Base-by-base conservation (phyloP, 2,888 invertebrate genomes). In the Pocota personata region DNA sequence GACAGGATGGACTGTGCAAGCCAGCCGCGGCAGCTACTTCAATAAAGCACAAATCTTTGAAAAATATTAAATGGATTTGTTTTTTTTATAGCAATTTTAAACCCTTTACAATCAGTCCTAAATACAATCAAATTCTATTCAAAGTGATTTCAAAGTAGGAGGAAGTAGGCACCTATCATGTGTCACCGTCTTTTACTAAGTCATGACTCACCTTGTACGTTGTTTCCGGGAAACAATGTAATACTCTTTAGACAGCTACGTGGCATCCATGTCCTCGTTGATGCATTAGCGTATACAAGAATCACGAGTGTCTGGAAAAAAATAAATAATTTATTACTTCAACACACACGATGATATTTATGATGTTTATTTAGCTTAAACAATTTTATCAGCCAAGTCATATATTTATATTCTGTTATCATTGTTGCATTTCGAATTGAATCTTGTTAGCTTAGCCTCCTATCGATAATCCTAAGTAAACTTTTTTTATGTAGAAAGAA, bases 241-340 rank as follows among this genome's bases (percentile, higher is more conserved):
- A 64, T 64, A 75, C 62, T 71, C 50, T 35, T 37, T 37, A 77
- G 27, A 40, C 58, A 73, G 32, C 80, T 86, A 86, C 60, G 86
- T 86, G 21, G 86, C 82, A 86, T 86, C 86, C 86, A 86, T 86
- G 66, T 82, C 86, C 80, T 62, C 58, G 71, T 55, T 48, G 57
- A 64, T 64, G 37, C 72, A 46, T 60, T 50, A 3, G n/a, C 55
- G 37, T 64, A 24, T 30, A 27, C 67, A 57, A 24, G 52, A 73
- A 71, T 66, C 16, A 43, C 27, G 24, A 32, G 2, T 62, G 66
- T 52, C 72, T 77, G 76, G 14, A 67, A 19, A 55, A 27, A 37
- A 60, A 43, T 8, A 66, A 57, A 48, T 6, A 71, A 60, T 64
- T 46, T 66, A 79, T 43, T 19, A 78, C 48, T 50, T 52, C 32